Percentiles rank a stretch among this genome's conserved stretches.
These are phyloP conservation scores for Coenonympha glycerion DNA, from an alignment of 2,888 invertebrate genomes.

Conservation along the genomic window DNA sequence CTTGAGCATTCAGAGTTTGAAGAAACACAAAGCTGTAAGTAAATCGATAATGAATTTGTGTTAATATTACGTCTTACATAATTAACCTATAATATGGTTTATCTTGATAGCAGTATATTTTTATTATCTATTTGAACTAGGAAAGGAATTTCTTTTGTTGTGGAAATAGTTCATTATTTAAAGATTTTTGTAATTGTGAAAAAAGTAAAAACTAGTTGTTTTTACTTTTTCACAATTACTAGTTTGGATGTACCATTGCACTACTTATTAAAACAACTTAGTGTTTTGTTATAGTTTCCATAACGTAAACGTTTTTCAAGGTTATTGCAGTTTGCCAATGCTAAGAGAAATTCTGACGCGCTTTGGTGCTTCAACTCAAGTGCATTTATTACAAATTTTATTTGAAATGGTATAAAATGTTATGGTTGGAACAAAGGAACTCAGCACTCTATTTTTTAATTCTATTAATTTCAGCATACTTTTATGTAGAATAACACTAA, in stretches of 20 bases:
- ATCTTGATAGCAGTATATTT: constrained; percentile 2
- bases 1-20: constrained; percentile 79
- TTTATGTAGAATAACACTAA: no score
- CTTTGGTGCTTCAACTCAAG: no score
- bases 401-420: no score
- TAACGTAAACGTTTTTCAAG: not conserved
- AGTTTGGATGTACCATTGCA: not conserved
- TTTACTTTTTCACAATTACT: not conserved
- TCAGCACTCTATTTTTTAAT: no score
- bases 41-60: constrained; percentile 15
- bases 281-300: not conserved
- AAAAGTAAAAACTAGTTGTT: no score
- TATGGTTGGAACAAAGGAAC: no score
- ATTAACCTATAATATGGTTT: constrained; percentile 53
- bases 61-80: constrained; percentile 48
- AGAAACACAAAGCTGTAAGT: constrained; percentile 88
- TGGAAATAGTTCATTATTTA: not conserved
- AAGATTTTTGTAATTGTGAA: not conserved
- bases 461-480: no score
- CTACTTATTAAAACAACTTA: not conserved
- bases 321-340: not conserved
- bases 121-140: not conserved
- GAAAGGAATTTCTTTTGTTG: not conserved
- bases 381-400: no score
- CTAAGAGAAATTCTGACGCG: not conserved